Evolutionary conservation across 1,140 invertebrate genomes (phyloP), one percentile per base, ranked within the genome.

Genomic region (Drosophila hydei): DNA sequence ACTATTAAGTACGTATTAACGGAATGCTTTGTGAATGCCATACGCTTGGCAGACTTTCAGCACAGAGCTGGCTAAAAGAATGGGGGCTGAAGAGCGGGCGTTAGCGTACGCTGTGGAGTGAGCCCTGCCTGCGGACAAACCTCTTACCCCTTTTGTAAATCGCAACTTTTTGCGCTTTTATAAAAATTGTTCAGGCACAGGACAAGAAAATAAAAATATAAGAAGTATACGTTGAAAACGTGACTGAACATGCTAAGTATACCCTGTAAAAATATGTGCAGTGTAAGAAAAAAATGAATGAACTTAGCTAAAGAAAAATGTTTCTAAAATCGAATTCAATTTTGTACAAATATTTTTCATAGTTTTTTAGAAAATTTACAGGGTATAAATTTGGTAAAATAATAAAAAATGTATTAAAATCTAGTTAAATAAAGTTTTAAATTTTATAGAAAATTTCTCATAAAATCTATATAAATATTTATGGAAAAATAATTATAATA

Each of bases 1-100:
- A 79, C 83, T 83, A 88, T 88, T 88, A 88, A 88, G 83, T 88
- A 77, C 79, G 84, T 75, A 88, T 88, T 88, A 88, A 88, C 68
- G 72, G 72, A 75, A 77, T 74, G 70, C 80, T 85, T 85, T 85
- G 80, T 74, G 64, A 56, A 80, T 80, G 68, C 72, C 76, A 83
- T 72, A 75, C 61, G 73, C 73, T 74, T 63, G 52, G 50, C 60
- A 67, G 52, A 61, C 74, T 60, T 52, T 42, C 33, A 23, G 25
- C 23, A 11, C 14, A 69, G 60, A 58, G 30, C 25, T 48, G 60
- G 21, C 30, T 21, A 60, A 16, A 27, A 56, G 62, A 54, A 14
- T n/a, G 19, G 14, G 36, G 21, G 9, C n/a, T n/a, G n/a, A n/a
- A 19, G 54, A 12, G 33, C 8, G 14, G 18, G 3, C n/a, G 27